Evolutionary conservation across 2,113 vertebrate genomes (phyloP), one percentile per base, ranked within the genome.

Genomic region (Leucopsar rothschildi): DNA sequence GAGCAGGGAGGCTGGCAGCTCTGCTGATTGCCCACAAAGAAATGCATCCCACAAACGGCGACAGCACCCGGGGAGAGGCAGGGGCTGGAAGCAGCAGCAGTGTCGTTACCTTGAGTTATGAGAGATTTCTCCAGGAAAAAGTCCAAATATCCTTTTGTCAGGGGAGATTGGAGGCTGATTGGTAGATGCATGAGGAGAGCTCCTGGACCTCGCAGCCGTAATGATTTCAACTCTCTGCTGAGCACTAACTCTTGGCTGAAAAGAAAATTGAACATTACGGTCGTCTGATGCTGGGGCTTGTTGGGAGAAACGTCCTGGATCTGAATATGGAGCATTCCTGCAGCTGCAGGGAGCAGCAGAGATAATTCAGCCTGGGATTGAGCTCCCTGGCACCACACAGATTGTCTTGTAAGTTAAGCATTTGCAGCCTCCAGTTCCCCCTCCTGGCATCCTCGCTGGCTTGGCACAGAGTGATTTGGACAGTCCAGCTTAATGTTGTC

Each of bases 211-310:
- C 88, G 90, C 95, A 86, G 91, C 90, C 56, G 91, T 93, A 92
- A 94, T 93, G 87, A 92, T 94, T 90, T 96, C 93, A 94, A 78
- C 90, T 96, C 96, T 97, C 96, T 92, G 90, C 86, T 97, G 97
- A 97, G 96, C 96, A 96, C 97, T 97, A 95, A 95, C 94, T 97
- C 97, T 95, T 96, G 44, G 9, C 93, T 91, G 97, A 57, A 95
- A 91, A 94, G 95, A 93, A 96, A 97, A 97, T 97, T 95, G 96
- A 95, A 95, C 95, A 77, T 96, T 85, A 79, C 76, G 63, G 86
- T 76, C 9, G 2, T 66, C 73, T 88, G 96, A 64, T 50, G 83
- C 88, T 35, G 94, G 49, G 50, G 83, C 52, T 81, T 52, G 93
- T 86, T 90, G 90, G 96, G 84, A 95, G 91, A 63, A 87, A 60